Base-by-base conservation (phyloP, 2,888 invertebrate genomes). In the Cephus pulcher region DNA sequence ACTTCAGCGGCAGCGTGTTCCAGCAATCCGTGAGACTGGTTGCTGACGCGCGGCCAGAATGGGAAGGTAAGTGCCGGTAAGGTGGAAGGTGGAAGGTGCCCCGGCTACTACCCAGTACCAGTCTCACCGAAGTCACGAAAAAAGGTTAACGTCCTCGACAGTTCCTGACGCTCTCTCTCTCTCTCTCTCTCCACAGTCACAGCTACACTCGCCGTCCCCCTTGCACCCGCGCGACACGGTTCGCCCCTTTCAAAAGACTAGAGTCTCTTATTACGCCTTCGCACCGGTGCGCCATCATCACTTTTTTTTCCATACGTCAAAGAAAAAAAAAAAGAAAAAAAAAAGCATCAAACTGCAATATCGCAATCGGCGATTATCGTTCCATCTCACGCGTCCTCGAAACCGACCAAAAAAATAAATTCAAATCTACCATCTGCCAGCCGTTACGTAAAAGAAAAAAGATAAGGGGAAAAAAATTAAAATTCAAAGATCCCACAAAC, bases 121-220 rank as follows among this genome's bases (percentile, higher is more conserved):
- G 87, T 82, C 87, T 86, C 87, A 86, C 82, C 86, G 85, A 81
- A 90, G 90, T 88, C 88, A 90, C 90, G 90, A 91, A 91, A 90
- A 90, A 91, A 90, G 90, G 90, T 90, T 89, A 91, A 90, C 85
- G 90, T 89, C 90, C 90, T 90, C 90, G 81, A 69, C 71, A 83
- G 85, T 84, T 80, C 88, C 84, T 34, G 56, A 56, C 9, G 0
- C 23, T 9, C 56, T 56, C 40, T 40, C 40, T 40, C 40, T 23
- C 40, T 2, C 23, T 9, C 37, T 37, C 15, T 9, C 23, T 56
- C 15, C 9, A 56, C 6, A 23, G 56, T 23, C 56, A 23, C 23
- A 56, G 56, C 56, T 23, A 56, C 15, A 56, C 40, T 40, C 40
- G 1, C 15, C 35, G 35, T 12, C 35, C 12, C 37, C 37, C 37